Base-by-base conservation (phyloP, 2,888 invertebrate genomes). In the Sthenelais limicola region DNA sequence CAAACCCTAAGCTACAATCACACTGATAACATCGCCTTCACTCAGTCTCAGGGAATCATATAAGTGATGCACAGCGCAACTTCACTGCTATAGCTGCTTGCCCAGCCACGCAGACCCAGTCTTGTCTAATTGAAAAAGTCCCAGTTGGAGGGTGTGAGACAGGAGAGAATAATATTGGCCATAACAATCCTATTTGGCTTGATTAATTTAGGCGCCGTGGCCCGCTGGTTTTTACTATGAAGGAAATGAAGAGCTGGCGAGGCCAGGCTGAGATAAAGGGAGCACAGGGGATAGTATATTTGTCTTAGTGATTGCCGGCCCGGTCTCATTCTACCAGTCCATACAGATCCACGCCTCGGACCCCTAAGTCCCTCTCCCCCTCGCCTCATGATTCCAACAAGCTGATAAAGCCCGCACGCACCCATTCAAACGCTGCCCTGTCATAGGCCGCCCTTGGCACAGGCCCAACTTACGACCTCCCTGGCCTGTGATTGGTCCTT, bases 251-350 rank as follows among this genome's bases (percentile, higher is more conserved):
- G 32, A 52, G 30, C 28, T n/a, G 32, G 30, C n/a, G 7, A 56
- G 56, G 56, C 33, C 32, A 33, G 56, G 56, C 33, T 52, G 30
- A 56, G 56, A 56, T 56, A 56, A 56, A 56, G 56, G 5, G 32
- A 33, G 30, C 32, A 43, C 12, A 18, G 43, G 43, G 43, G 12
- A 18, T 43, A 43, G 43, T 28, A 4, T 32, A 30, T 32, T 56
- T 56, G 30, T n/a, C 32, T 32, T 21, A n/a, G 32, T 3, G 56
- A 26, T 2, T 18, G 56, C 3, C 18, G 56, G 56, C 12, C n/a
- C n/a, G n/a, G n/a, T n/a, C n/a, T n/a, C 43, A 43, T 43, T 43
- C 43, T 18, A 43, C 43, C 9, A 15, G 43, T 9, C 12, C 12
- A 43, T 30, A 1, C 28, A 24, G 28, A 3, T 52, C 21, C n/a